Conservation (phyloP, 2,797 vertebrate species). For the Darevskia mixta region DNA sequence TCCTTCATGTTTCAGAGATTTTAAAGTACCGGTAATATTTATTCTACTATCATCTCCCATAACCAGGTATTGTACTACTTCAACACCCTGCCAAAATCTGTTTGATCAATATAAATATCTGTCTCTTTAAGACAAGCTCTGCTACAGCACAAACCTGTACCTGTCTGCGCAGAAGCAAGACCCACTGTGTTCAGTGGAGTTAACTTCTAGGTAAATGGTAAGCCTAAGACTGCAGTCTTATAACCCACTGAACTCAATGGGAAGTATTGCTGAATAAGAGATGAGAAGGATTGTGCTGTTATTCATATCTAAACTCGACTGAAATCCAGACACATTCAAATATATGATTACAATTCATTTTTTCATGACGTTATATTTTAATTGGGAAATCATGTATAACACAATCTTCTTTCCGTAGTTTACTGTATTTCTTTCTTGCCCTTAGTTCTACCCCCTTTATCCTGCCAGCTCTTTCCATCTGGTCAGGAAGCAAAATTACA, state of each 20-base stretch:
- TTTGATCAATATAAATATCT: background rate
- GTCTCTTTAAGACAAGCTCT: background rate
- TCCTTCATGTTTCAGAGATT: background rate
- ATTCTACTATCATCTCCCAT: background rate
- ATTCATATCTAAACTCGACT: background rate
- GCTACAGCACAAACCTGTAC: background rate
- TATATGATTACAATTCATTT: background rate
- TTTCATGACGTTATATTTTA: background rate
- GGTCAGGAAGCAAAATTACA: constrained; percentile 42
- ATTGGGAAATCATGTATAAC: background rate
- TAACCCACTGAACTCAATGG: background rate
- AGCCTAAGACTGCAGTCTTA: no score
- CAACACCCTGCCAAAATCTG: background rate
- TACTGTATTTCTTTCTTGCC: constrained; percentile 3
- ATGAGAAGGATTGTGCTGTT: background rate
- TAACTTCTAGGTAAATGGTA: background rate
- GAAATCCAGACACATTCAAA: background rate
- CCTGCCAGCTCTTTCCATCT: constrained; percentile 31
- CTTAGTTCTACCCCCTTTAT: background rate
- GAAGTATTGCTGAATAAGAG: background rate
- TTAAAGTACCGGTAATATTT: background rate
- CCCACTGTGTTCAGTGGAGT: background rate
- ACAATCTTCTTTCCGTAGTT: background rate
- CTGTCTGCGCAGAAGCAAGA: background rate
- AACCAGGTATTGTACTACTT: background rate